Base-by-base conservation (phyloP, 2,888 invertebrate genomes). In the Xestoiulus laeticollis region DNA sequence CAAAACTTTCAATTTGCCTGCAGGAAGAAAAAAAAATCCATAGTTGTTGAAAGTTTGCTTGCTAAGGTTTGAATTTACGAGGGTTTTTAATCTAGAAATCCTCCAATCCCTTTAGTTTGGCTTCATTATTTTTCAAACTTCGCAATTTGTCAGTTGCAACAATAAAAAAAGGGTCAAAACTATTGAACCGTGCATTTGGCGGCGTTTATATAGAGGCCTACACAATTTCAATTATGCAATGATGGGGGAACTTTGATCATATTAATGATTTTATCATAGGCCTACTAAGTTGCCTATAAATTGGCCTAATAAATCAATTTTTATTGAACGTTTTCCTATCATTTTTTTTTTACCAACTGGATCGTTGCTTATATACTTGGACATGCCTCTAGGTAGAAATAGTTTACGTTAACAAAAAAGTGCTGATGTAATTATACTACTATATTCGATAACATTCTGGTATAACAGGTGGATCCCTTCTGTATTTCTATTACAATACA, bases 171-270 rank as follows among this genome's bases (percentile, higher is more conserved):
- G 68, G 68, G 68, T 68, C 68, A 68, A 68, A 26, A 26, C 68
- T 26, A 26, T 26, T 68, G 68, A 68, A 68, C 68, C 68, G 68
- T 26, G 68, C 10, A 26, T 5, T 68, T 26, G 26, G 26, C 68
- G 26, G 26, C 68, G 22, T 59, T 38, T 59, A 59, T n/a, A n/a
- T 22, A 59, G 59, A 68, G 68, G 68, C 68, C 68, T 68, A 68
- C n/a, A n/a, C 68, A 68, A 68, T 68, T 68, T 68, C 68, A 68
- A 68, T 68, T 68, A 68, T 68, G 68, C 26, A 68, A 68, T 68
- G 26, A 68, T 68, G 26, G 68, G 38, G 26, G n/a, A 68, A 68
- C 68, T 68, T 68, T 68, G 68, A 26, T 26, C 68, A 14, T 68
- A 68, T 68, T 68, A 68, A 68, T 68, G 12, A 68, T 68, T 68